phyloP scores from a whole-genome alignment of 1,140 invertebrate species.

The Calycopis cecrops region DNA sequence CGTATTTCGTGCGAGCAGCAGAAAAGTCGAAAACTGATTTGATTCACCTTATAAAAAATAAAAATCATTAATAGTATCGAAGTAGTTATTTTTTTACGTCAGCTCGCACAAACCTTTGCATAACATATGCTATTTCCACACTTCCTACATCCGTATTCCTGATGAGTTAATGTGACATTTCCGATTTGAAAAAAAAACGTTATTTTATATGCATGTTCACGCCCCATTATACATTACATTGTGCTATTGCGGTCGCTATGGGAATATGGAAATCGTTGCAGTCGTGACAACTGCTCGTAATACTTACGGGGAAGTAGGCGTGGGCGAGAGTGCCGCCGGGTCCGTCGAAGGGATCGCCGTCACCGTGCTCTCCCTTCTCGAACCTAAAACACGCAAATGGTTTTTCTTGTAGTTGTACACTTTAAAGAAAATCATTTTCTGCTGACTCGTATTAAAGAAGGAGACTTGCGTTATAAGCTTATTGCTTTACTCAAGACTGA shows the following conservation, averaged over 20 bases:
- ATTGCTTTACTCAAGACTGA: too few relatives aligned
- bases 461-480: too few relatives aligned
- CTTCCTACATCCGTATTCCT: not conserved
- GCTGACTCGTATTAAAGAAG: too few relatives aligned
- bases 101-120: not conserved
- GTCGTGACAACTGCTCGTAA: not conserved
- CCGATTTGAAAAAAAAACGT: not conserved
- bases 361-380: conserved; percentile 91
- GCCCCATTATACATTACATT: too few relatives aligned
- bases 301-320: conserved; percentile 90
- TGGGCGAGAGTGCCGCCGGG: conserved; percentile 93
- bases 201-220: too few relatives aligned
- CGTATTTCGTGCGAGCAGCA: too few relatives aligned
- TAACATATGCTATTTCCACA: conserved; percentile 1
- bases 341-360: conserved; percentile 96
- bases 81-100: not conserved
- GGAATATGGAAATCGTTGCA: not conserved
- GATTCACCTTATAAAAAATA: too few relatives aligned
- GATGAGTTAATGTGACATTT: conserved; percentile 4
- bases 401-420: too few relatives aligned
- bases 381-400: conserved; percentile 75
- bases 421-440: too few relatives aligned
- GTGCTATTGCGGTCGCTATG: not conserved
- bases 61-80: not conserved
- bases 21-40: too few relatives aligned